These are phyloP conservation scores for Heliangelus exortis DNA, from an alignment of 2,797 vertebrate species.

Conservation along the genomic window DNA sequence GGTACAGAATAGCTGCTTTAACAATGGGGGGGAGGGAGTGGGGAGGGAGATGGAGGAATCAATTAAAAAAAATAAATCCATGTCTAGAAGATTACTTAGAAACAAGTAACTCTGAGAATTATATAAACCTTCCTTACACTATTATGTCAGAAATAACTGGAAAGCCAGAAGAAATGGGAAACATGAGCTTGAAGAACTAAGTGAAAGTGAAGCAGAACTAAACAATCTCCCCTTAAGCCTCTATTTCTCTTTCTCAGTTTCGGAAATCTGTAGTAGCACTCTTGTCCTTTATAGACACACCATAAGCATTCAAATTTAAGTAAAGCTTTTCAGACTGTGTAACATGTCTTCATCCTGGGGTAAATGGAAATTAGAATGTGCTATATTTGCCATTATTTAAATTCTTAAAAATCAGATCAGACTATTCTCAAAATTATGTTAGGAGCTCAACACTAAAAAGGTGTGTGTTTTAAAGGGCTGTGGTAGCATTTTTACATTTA, in stretches of 20 bases:
- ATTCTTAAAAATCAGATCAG: neutral
- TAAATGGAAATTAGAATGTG: neutral
- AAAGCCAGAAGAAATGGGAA: conserved; percentile 3
- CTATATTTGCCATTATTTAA: neutral
- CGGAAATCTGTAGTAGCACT: neutral
- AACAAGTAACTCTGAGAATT: conserved; percentile 23
- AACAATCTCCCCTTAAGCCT: neutral
- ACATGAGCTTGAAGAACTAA: neutral
- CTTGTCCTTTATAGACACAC: neutral
- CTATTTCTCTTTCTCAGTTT: neutral
- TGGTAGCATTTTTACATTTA: neutral
- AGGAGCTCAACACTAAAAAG: neutral
- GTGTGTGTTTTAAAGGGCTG: neutral
- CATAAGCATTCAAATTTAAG: neutral
- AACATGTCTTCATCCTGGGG: neutral
- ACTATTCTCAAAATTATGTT: neutral
- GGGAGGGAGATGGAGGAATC: neutral
- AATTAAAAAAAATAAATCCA: conserved; percentile 27
- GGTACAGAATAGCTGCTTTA: conserved; percentile 29
- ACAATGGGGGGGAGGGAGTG: neutral
- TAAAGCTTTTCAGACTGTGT: neutral
- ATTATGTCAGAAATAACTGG: neutral
- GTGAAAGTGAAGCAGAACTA: conserved; percentile 28
- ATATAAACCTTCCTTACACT: neutral
- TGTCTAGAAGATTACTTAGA: conserved; percentile 26